Percentiles rank a stretch among this genome's conserved stretches.
phyloP scores from a whole-genome alignment of 2,888 invertebrate species.

The Prostheceraeus crozeri region DNA sequence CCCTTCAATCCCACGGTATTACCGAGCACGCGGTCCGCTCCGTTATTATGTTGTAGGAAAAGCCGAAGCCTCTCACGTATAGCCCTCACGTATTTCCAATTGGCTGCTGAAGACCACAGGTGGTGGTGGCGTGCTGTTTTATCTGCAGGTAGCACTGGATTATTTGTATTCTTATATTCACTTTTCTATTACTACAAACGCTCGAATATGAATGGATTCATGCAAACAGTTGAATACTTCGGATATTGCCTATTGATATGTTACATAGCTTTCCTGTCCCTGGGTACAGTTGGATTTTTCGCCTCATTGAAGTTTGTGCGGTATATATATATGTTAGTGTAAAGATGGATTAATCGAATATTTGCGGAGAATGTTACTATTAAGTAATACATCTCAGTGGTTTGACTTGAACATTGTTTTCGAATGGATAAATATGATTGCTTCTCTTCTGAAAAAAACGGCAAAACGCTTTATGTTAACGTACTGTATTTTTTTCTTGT shows the following conservation, averaged over 20 bases:
- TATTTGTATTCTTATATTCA: conserved; percentile 60
- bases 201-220: too few species aligned
- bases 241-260: conserved; percentile 59
- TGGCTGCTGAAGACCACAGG: conserved; percentile 59
- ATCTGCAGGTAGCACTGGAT: conserved; percentile 59
- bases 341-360: conserved; percentile 60
- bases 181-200: conserved; percentile 59
- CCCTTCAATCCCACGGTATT: too few species aligned
- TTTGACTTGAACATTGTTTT: too few species aligned
- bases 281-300: conserved; percentile 60
- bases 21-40: too few species aligned
- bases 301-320: conserved; percentile 59
- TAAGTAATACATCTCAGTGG: too few species aligned
- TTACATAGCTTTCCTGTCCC: conserved; percentile 59
- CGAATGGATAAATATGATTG: too few species aligned
- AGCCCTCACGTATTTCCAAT: conserved; percentile 60
- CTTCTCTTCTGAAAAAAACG: too few species aligned
- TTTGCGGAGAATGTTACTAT: too few species aligned
- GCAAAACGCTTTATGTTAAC: too few species aligned
- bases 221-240: conserved; percentile 60
- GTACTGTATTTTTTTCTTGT: too few species aligned
- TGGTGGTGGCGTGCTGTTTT: conserved; percentile 61
- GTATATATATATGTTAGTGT: conserved; percentile 59
- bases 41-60: too few species aligned
- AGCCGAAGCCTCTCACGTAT: too few species aligned